Base-by-base conservation (phyloP, 2,113 vertebrate genomes). In the Merops nubicus region DNA sequence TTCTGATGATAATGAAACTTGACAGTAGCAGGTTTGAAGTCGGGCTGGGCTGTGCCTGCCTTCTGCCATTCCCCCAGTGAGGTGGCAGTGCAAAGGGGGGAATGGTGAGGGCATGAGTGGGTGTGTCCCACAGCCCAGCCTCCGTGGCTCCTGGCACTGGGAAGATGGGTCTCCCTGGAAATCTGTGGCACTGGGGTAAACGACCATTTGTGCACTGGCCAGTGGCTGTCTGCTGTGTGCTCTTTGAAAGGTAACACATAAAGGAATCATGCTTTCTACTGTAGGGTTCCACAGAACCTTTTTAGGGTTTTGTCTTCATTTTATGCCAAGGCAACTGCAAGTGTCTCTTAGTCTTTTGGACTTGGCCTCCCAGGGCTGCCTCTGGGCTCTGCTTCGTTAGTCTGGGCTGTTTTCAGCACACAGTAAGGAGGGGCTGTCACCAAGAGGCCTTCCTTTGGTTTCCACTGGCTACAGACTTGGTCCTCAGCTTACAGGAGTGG, bases 141-240 rank as follows among this genome's bases (percentile, higher is more conserved):
- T 33, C 42, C 57, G 74, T 62, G 62, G 31, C 51, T 85, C 43
- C 69, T 64, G 59, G 33, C 29, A 1, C 38, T 31, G 25, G 38
- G 33, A 70, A 43, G 11, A 8, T 6, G 11, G 0, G 20, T 73
- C 33, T 73, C 43, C 26, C n/a, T 12, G 64, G 73, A 34, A 50
- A 62, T 45, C n/a, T 5, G n/a, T 10, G 22, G 48, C 45, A 22
- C 15, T 53, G 12, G 4, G 12, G 26, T 48, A 72, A 33, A 17
- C 16, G 15, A 6, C 11, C 34, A 5, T 8, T 85, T 53, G 7
- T 25, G 47, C 53, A 51, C 40, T 68, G 53, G 28, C 68, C 43
- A 6, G 8, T 4, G 21, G n/a, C 40, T 29, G 31, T 0, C 0
- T 15, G 11, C 53, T 42, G 13, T 29, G 43, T 19, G 0, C 29